Percentiles rank a stretch among this genome's conserved stretches.
Conservation (phyloP, 2,113 vertebrate genomes). For the Myrmecophaga tridactyla region DNA sequence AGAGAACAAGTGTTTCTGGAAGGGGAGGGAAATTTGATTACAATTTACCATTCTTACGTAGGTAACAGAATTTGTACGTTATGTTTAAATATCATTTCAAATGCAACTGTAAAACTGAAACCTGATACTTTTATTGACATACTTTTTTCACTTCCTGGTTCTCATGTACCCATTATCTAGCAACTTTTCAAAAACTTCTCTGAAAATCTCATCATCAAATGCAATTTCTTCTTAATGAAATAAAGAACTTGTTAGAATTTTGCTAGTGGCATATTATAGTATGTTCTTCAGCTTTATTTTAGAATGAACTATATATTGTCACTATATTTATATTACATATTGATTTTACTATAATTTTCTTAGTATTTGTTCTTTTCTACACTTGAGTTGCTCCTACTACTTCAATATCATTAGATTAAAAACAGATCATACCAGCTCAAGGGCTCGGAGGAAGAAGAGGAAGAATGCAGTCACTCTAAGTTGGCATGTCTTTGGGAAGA, state of each 20-base stretch:
- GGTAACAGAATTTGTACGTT: neutral
- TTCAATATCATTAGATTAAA: slow-evolving; percentile 28
- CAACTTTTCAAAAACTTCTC: neutral
- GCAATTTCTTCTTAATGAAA: neutral
- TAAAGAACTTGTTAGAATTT: neutral
- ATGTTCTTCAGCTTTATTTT: slow-evolving; percentile 10
- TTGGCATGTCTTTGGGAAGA: neutral
- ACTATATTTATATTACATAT: neutral
- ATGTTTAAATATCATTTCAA: neutral
- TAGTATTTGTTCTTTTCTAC: neutral
- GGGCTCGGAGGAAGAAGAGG: neutral
- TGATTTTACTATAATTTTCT: slow-evolving; percentile 1
- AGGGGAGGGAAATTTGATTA: neutral
- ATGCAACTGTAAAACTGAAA: neutral
- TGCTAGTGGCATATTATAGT: neutral
- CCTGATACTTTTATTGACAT: neutral
- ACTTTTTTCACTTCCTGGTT: neutral
- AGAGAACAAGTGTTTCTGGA: neutral
- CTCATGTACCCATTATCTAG: neutral
- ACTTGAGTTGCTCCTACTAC: neutral
- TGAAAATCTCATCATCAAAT: neutral
- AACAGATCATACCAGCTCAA: neutral
- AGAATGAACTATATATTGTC: neutral
- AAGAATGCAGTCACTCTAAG: neutral
- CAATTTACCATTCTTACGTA: slow-evolving; percentile 34